phyloP scores from a whole-genome alignment of 92 coral and sea anemone genomes.

The Zoanthus solanderi region DNA sequence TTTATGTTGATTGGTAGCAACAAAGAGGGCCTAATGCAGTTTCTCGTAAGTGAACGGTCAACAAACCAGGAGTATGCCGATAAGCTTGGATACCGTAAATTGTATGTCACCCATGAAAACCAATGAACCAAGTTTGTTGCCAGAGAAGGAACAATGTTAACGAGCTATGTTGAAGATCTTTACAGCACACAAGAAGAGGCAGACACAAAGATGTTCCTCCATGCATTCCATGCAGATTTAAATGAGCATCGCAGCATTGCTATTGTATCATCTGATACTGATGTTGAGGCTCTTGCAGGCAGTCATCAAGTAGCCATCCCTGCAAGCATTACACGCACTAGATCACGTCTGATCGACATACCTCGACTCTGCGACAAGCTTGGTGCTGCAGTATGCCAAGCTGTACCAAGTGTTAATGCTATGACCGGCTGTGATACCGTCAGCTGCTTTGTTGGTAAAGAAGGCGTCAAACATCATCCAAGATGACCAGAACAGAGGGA shows the following conservation, averaged over 20 bases:
- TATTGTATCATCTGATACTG: slow-evolving; percentile 60
- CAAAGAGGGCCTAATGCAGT: slow-evolving; percentile 32
- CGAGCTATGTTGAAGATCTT: neutral
- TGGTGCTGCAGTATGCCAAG: slow-evolving; percentile 43
- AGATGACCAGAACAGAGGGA: neutral
- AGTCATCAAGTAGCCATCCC: slow-evolving; percentile 41
- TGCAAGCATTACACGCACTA: slow-evolving; percentile 34
- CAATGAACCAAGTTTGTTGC: neutral
- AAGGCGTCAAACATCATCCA: slow-evolving; percentile 39
- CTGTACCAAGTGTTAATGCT: slow-evolving; percentile 35
- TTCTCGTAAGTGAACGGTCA: neutral
- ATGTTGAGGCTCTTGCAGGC: slow-evolving; percentile 67
- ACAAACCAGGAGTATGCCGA: neutral
- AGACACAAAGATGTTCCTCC: slow-evolving; percentile 63
- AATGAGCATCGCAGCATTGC: slow-evolving; percentile 39
- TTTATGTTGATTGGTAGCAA: slow-evolving; percentile 60
- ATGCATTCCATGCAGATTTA: slow-evolving; percentile 61
- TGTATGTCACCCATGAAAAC: neutral
- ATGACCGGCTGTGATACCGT: slow-evolving; percentile 26
- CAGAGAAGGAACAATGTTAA: neutral
- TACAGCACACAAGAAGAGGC: slow-evolving; percentile 10
- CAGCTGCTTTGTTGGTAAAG: slow-evolving; percentile 55
- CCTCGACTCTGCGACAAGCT: slow-evolving; percentile 40
- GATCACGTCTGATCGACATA: slow-evolving; percentile 58
- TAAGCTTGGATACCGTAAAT: neutral